These are phyloP conservation scores for Corythoichthys haematopterus DNA, from an alignment of 2,113 vertebrate genomes.

Conservation along the genomic window DNA sequence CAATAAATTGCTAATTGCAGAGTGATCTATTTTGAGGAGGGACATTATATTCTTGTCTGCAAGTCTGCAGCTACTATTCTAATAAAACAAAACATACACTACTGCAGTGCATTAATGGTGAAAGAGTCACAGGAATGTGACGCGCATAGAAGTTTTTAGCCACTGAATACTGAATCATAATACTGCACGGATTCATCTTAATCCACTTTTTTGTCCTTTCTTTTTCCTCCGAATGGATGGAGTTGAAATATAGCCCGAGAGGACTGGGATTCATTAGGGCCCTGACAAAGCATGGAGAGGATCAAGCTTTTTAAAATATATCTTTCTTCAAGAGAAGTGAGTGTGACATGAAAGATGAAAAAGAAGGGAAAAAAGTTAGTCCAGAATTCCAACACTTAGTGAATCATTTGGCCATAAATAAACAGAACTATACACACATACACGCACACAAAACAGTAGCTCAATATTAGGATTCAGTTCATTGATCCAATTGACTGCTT, in stretches of 20 bases:
- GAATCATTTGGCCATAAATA: constrained; percentile 12
- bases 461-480: neutral
- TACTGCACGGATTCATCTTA: constrained; percentile 34
- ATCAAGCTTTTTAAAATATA: constrained; percentile 12
- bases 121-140: constrained; percentile 33
- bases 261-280: constrained; percentile 34
- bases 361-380: constrained; percentile 11
- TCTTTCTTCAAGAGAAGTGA: constrained; percentile 10
- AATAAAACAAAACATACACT: neutral
- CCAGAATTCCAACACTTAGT: constrained; percentile 12
- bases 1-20: neutral
- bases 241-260: constrained; percentile 38
- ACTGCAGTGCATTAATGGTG: constrained; percentile 31
- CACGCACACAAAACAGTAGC: constrained; percentile 6
- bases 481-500: constrained; percentile 2
- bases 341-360: constrained; percentile 19
- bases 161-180: constrained; percentile 37
- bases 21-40: neutral
- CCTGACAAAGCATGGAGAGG: constrained; percentile 38
- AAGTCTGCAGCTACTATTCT: neutral
- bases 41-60: too few relatives aligned
- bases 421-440: constrained; percentile 1
- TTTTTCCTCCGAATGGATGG: constrained; percentile 14
- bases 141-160: constrained; percentile 31
- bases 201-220: constrained; percentile 23